Evolutionary conservation across 2,888 invertebrate species (phyloP).

Genomic region (Anarsia innoxiella): DNA sequence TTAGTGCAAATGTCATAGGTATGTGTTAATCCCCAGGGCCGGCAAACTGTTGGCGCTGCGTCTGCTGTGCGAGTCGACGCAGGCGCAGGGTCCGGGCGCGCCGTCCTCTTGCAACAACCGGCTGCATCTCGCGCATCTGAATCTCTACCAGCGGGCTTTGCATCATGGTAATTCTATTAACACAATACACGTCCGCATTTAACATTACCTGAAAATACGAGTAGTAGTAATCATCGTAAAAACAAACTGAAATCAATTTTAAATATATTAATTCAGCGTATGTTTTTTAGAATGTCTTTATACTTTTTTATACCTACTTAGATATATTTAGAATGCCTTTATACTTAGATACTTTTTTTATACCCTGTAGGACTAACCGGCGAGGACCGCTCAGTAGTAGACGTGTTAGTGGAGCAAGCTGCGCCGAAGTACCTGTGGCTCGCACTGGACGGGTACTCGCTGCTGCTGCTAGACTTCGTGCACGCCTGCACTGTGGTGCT

Average conservation of each 20-base stretch:
- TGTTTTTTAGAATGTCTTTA: too few relatives aligned
- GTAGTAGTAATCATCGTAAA: too few relatives aligned
- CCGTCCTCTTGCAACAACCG: slow-evolving; percentile 67
- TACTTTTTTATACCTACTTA: too few relatives aligned
- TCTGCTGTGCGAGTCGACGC: slow-evolving; percentile 89
- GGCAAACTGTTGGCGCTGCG: slow-evolving; percentile 92
- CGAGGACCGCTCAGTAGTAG: slow-evolving; percentile 83
- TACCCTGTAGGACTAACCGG: slow-evolving; percentile 73
- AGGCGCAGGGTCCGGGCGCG: slow-evolving; percentile 81
- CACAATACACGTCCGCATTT: too few relatives aligned
- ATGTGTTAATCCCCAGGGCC: too few relatives aligned
- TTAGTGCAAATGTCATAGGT: too few relatives aligned
- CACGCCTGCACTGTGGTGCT: slow-evolving; percentile 92
- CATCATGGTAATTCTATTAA: slow-evolving; percentile 84
- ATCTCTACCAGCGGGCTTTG: slow-evolving; percentile 90
- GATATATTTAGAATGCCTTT: not conserved
- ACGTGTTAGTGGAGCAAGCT: slow-evolving; percentile 86
- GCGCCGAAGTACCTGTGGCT: slow-evolving; percentile 91
- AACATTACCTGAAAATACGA: too few relatives aligned
- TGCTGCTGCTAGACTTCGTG: slow-evolving; percentile 91
- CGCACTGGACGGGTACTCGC: slow-evolving; percentile 90
- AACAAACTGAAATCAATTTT: too few relatives aligned
- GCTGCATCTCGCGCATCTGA: slow-evolving; percentile 81
- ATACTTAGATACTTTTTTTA: not conserved
- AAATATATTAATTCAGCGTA: too few relatives aligned